phyloP scores from a whole-genome alignment of 2,888 invertebrate species.

The Furcula furcula region DNA sequence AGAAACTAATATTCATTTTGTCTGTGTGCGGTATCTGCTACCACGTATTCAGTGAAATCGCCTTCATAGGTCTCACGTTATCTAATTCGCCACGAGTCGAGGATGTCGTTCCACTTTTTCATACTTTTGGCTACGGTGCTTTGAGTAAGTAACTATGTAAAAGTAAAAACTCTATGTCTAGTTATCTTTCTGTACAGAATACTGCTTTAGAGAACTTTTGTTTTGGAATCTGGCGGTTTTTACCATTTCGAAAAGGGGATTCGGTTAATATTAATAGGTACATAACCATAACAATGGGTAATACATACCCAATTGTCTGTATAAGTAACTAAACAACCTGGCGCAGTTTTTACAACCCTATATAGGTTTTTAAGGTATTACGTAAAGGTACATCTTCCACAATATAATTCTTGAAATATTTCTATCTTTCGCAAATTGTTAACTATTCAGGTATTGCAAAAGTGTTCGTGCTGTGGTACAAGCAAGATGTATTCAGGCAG shows the following conservation, averaged over 20 bases:
- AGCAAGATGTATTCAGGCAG: constrained; percentile 57
- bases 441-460: constrained; percentile 51
- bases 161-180: constrained; percentile 23
- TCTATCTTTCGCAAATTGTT: constrained; percentile 5
- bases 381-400: no score
- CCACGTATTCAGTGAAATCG: constrained; percentile 70
- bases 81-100: constrained; percentile 67
- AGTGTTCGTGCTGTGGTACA: constrained; percentile 66
- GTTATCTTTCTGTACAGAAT: constrained; percentile 10
- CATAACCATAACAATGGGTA: no score
- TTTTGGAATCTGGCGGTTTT: not conserved
- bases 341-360: no score
- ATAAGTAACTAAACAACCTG: not conserved
- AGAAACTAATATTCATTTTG: constrained; percentile 52
- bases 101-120: constrained; percentile 71
- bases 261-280: not conserved
- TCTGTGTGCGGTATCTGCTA: constrained; percentile 60
- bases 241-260: not conserved
- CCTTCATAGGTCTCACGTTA: constrained; percentile 62
- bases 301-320: not conserved
- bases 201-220: constrained; percentile 14
- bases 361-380: no score
- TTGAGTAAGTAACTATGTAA: constrained; percentile 57
- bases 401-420: constrained; percentile 4
- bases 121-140: constrained; percentile 70